These are phyloP conservation scores for Petrocephalus schoutedeni DNA, from an alignment of 2,797 vertebrate genomes.

Conservation along the genomic window DNA sequence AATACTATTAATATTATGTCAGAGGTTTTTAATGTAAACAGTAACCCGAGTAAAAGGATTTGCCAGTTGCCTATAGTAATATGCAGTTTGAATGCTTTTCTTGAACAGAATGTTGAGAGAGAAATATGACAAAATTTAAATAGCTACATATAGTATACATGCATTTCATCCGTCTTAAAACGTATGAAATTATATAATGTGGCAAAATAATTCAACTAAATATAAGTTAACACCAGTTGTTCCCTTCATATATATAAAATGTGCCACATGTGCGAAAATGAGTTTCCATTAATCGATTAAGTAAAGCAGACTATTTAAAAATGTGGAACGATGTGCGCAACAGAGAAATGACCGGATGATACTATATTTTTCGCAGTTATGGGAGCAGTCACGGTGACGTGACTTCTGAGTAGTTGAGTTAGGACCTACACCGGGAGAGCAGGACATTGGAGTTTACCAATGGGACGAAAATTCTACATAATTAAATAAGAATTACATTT, in stretches of 20 bases:
- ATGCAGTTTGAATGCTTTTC: not conserved
- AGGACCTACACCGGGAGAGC: not conserved
- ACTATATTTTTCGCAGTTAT: not conserved
- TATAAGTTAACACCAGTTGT: not conserved
- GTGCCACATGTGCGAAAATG: not conserved
- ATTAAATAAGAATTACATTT: not conserved
- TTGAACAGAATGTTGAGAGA: not conserved
- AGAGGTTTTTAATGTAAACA: not conserved
- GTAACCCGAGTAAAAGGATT: not conserved
- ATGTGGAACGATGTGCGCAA: not conserved
- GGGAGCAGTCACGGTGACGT: not conserved
- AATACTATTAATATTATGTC: not conserved
- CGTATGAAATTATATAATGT: not conserved
- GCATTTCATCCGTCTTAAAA: not conserved
- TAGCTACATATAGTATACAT: too few species aligned
- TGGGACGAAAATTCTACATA: not conserved
- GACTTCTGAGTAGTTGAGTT: not conserved
- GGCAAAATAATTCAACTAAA: not conserved
- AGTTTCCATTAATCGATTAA: not conserved
- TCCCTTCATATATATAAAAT: not conserved
- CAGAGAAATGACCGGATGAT: not conserved
- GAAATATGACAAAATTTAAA: not conserved
- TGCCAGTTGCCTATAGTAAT: not conserved
- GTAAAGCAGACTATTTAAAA: not conserved
- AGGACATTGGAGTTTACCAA: not conserved